phyloP scores from a whole-genome alignment of 2,797 vertebrate species.

The Clarias fuscus region DNA sequence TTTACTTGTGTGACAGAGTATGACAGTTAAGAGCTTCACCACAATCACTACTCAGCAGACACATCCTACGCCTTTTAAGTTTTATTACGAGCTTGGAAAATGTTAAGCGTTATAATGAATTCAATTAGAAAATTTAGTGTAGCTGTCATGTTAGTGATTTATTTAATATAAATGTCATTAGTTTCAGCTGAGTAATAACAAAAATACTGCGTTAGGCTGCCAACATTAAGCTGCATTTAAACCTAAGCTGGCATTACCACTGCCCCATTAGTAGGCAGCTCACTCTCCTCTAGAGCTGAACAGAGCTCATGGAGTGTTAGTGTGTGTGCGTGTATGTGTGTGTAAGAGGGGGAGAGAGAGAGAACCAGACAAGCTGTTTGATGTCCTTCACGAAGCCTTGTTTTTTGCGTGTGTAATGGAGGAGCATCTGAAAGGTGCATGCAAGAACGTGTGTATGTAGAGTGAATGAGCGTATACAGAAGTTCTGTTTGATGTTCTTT shows the following conservation, averaged over 20 bases:
- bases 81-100: background rate
- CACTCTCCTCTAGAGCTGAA: slow-evolving; percentile 48
- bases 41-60: no score
- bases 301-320: slow-evolving; percentile 18
- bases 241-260: slow-evolving; percentile 32
- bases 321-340: background rate
- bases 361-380: slow-evolving; percentile 53
- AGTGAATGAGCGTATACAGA: slow-evolving; percentile 15
- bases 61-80: background rate
- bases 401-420: slow-evolving; percentile 30
- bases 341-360: background rate
- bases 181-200: background rate
- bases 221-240: slow-evolving; percentile 31
- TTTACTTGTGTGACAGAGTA: background rate
- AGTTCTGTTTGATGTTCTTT: slow-evolving; percentile 49
- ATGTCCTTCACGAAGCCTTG: slow-evolving; percentile 55
- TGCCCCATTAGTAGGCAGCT: slow-evolving; percentile 53
- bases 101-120: background rate
- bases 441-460: slow-evolving; percentile 13
- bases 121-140: background rate
- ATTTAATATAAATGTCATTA: slow-evolving; percentile 15
- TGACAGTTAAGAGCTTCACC: background rate
- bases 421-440: slow-evolving; percentile 22
- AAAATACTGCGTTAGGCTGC: background rate
- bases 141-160: background rate